Evolutionary conservation across 2,113 vertebrate genomes (phyloP).

Genomic region (Bubo scandiacus): DNA sequence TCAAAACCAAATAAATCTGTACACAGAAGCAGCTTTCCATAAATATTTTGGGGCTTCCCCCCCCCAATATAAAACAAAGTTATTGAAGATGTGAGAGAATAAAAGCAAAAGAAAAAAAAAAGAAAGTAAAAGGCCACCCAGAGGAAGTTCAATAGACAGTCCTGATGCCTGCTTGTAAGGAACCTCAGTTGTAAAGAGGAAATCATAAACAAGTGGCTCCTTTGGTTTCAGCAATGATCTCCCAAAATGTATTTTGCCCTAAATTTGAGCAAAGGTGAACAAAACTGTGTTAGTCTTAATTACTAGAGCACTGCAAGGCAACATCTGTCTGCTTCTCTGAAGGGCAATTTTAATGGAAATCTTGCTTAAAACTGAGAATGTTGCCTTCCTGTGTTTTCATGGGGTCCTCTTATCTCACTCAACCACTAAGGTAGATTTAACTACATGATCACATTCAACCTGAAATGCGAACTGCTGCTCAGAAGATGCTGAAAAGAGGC

Average conservation of each 20-base stretch:
- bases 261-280: background rate
- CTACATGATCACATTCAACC: background rate
- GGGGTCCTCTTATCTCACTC: too few relatives aligned
- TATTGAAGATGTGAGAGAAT: fast-evolving
- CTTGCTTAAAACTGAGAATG: background rate
- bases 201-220: background rate
- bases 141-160: background rate
- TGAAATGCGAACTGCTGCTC: background rate
- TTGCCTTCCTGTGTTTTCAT: background rate
- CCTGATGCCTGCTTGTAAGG: background rate
- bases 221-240: background rate
- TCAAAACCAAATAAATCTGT: background rate
- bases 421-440: background rate
- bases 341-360: background rate
- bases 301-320: background rate
- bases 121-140: background rate
- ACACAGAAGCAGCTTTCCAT: background rate
- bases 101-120: background rate
- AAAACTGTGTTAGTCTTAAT: background rate
- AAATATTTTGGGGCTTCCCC: background rate
- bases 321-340: background rate
- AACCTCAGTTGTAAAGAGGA: background rate
- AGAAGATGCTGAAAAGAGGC: background rate
- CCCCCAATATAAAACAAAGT: background rate
- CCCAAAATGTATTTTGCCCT: background rate